These are phyloP conservation scores for Alectura lathami DNA, from an alignment of 2,113 vertebrate species.

Conservation along the genomic window DNA sequence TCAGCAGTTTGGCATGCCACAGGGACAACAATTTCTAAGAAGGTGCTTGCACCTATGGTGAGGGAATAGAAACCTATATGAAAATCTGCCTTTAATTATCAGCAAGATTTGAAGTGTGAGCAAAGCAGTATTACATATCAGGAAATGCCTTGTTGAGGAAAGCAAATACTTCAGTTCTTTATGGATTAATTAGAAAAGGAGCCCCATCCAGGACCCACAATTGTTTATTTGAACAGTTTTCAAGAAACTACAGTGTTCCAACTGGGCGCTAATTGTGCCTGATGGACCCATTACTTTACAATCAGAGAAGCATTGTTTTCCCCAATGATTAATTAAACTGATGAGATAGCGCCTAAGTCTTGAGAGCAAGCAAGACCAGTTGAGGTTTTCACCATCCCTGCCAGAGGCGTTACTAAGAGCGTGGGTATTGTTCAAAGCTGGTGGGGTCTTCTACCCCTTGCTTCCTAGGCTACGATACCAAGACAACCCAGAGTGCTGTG, in stretches of 20 bases:
- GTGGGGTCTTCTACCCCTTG: not conserved
- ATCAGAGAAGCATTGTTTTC: slow-evolving; percentile 78
- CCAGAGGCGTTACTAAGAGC: slow-evolving; percentile 48
- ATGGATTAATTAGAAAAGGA: slow-evolving; percentile 82
- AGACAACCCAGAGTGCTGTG: slow-evolving; percentile 26
- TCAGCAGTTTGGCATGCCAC: not conserved
- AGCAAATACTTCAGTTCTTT: slow-evolving; percentile 65
- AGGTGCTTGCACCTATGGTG: not conserved
- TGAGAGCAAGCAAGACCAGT: slow-evolving; percentile 61
- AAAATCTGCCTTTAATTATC: not conserved
- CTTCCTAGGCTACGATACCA: slow-evolving; percentile 53
- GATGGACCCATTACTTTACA: slow-evolving; percentile 85
- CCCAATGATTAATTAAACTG: slow-evolving; percentile 87
- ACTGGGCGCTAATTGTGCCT: slow-evolving; percentile 87
- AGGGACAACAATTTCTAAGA: not conserved
- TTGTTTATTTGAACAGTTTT: slow-evolving; percentile 91
- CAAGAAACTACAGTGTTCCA: slow-evolving; percentile 81
- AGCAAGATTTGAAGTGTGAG: not conserved
- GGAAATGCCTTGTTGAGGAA: slow-evolving; percentile 3
- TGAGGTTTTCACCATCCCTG: slow-evolving; percentile 42
- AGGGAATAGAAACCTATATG: not conserved
- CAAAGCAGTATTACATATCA: not conserved
- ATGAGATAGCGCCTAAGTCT: slow-evolving; percentile 72
- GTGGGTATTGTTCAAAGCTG: slow-evolving; percentile 11
- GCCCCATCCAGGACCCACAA: slow-evolving; percentile 71